Conservation (phyloP, 1,140 invertebrate species). For the Musca domestica region DNA sequence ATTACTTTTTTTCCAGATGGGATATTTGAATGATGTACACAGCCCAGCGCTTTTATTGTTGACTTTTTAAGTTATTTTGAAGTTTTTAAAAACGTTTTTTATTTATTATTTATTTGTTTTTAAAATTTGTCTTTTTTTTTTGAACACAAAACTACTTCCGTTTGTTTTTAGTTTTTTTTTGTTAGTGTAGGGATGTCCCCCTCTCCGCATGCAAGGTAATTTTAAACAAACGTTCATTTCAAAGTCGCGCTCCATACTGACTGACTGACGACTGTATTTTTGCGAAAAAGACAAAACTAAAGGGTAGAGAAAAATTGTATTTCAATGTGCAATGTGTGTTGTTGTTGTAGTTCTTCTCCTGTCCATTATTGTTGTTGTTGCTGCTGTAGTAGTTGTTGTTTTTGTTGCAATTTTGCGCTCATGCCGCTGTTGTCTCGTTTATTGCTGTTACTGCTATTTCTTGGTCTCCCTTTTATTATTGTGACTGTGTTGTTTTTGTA, state of each 20-base stretch:
- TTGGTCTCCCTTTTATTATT: too few relatives aligned
- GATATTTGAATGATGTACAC: background rate
- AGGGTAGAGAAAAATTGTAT: conserved; percentile 7
- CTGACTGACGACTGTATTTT: conserved; percentile 1
- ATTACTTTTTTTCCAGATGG: too few relatives aligned
- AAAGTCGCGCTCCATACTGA: conserved; percentile 21
- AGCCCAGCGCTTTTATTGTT: background rate
- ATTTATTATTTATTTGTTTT: background rate
- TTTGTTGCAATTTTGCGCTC: background rate
- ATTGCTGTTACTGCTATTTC: too few relatives aligned
- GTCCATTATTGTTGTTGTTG: background rate
- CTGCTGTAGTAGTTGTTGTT: conserved; percentile 1
- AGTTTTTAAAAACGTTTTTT: background rate
- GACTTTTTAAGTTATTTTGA: background rate
- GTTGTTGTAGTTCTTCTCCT: conserved; percentile 3
- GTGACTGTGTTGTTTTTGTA: too few relatives aligned
- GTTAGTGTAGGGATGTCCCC: background rate
- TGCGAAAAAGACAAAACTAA: conserved; percentile 7
- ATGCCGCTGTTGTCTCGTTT: too few relatives aligned
- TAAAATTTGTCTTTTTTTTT: background rate
- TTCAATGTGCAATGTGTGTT: background rate
- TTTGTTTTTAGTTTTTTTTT: background rate
- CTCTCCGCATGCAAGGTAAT: too few relatives aligned
- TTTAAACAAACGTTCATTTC: conserved; percentile 14
- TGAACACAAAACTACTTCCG: too few relatives aligned